Evolutionary conservation across 2,113 vertebrate genomes (phyloP), one percentile per base, ranked within the genome.

Genomic region (Pluvialis apricaria): DNA sequence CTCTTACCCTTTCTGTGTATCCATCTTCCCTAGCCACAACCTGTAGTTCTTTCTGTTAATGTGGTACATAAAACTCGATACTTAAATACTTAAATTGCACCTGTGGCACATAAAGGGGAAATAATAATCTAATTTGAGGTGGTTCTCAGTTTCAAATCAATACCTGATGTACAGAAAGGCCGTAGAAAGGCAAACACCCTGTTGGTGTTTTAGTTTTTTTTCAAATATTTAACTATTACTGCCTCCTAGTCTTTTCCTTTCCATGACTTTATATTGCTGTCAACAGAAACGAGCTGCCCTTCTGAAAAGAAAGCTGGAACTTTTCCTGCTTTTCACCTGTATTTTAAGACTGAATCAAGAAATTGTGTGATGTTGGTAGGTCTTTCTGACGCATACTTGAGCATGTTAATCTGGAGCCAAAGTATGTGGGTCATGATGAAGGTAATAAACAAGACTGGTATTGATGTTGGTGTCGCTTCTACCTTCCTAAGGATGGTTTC

Each of bases 71-170:
- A 73, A 94, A 32, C 61, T 86, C 0, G 0, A 10, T 61, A 31
- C n/a, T n/a, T n/a, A n/a, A n/a, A n/a, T 25, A 17, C 34, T 79
- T 32, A 69, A 84, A 61, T 61, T 92, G 73, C 88, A 87, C 92
- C 88, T 95, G 83, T 92, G 81, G 55, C 45, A 69, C 70, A 82
- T 73, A 49, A 69, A 93, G 69, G 52, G 77, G 80, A 92, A 93
- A 84, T 95, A 26, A 22, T 64, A 51, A 69, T 88, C 76, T 91
- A 52, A 93, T 81, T 76, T 83, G 77, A 84, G 70, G 61, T 68
- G 36, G 28, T 85, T 78, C 51, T 82, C 73, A 10, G 81, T 86
- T 95, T 87, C 86, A 77, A 29, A 90, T 96, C 73, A 82, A 90
- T 95, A 90, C 66, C n/a, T 70, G 20, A 24, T 82, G 62, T 76